Conservation (phyloP, 2,113 vertebrate genomes). For the Tragelaphus imberbis region DNA sequence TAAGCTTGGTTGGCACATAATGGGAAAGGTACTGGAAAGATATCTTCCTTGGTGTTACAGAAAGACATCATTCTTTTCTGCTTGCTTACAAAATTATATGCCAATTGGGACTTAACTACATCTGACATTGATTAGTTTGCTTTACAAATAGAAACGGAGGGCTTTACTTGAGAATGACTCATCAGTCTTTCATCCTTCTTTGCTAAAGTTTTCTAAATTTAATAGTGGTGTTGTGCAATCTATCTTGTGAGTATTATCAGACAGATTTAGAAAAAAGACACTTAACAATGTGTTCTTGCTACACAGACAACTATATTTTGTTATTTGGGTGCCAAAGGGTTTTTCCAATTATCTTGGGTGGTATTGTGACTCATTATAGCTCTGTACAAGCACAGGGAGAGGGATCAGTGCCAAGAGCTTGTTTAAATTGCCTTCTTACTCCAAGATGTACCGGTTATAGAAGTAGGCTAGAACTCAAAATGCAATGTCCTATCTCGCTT, state of each 20-base stretch:
- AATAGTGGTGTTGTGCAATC: conserved; percentile 16
- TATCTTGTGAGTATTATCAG: not conserved
- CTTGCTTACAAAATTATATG: not conserved
- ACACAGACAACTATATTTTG: not conserved
- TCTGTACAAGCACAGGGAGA: not conserved
- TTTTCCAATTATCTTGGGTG: conserved; percentile 34
- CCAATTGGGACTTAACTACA: not conserved
- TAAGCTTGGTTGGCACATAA: not conserved
- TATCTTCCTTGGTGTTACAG: not conserved
- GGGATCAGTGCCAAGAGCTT: not conserved
- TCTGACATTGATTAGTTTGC: conserved; percentile 30
- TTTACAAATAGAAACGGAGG: not conserved
- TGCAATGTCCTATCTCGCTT: not conserved
- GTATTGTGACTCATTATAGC: not conserved
- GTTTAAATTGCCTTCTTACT: not conserved
- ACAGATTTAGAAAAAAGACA: not conserved
- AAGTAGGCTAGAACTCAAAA: not conserved
- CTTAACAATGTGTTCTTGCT: not conserved
- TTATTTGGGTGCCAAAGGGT: not conserved
- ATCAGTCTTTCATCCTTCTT: conserved; percentile 8
- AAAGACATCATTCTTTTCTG: not conserved
- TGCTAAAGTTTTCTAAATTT: conserved; percentile 43
- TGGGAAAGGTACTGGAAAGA: not conserved
- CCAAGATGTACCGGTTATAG: not conserved
- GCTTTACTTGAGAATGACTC: conserved; percentile 30